Conservation (phyloP, 2,888 invertebrate genomes). For the Salpingus planirostris region DNA sequence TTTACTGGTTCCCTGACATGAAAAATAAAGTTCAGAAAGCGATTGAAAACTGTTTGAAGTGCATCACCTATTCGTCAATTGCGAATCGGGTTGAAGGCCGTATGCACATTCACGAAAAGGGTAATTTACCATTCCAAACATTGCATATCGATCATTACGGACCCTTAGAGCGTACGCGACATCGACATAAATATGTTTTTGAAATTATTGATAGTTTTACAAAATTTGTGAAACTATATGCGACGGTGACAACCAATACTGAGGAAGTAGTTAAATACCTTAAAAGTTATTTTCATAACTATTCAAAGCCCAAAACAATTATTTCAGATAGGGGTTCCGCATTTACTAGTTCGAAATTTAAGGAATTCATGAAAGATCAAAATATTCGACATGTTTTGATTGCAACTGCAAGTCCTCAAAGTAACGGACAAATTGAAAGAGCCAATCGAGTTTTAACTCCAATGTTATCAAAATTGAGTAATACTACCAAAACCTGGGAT, state of each 20-base stretch:
- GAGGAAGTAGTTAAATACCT: slow-evolving; percentile 16
- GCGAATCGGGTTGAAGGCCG: slow-evolving; percentile 23
- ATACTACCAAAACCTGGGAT: slow-evolving; percentile 29
- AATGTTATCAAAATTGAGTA: slow-evolving; percentile 15
- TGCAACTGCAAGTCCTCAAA: slow-evolving; percentile 24
- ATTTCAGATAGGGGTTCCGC: slow-evolving; percentile 32
- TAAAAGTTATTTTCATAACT: slow-evolving; percentile 16
- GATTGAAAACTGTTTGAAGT: neutral
- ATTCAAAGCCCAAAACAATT: slow-evolving; percentile 19
- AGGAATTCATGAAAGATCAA: slow-evolving; percentile 24
- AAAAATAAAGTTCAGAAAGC: neutral
- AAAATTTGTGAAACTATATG: slow-evolving; percentile 1
- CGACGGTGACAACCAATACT: neutral
- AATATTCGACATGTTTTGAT: slow-evolving; percentile 23
- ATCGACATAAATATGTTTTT: slow-evolving; percentile 17
- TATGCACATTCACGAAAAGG: slow-evolving; percentile 32
- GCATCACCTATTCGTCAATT: neutral
- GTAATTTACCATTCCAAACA: neutral
- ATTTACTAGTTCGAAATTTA: slow-evolving; percentile 31
- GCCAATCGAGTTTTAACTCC: slow-evolving; percentile 23
- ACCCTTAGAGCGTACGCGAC: neutral
- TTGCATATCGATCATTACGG: slow-evolving; percentile 1
- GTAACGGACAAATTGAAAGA: slow-evolving; percentile 15
- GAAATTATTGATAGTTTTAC: slow-evolving; percentile 30
- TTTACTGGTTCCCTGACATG: slow-evolving; percentile 1